Conservation (phyloP, 2,113 vertebrate genomes). For the Lynx canadensis region DNA sequence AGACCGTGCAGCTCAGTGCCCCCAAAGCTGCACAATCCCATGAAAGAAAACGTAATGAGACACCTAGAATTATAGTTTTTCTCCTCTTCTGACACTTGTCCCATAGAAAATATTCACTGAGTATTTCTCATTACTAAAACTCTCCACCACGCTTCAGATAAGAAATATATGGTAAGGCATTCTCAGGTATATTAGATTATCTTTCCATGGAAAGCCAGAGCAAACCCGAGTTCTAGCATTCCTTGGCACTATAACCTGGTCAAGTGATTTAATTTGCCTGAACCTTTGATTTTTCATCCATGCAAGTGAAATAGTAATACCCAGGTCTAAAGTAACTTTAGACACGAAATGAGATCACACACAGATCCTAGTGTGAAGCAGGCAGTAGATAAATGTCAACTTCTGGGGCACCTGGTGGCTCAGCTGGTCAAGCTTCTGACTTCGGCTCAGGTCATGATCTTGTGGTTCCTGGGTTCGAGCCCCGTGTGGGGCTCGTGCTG, state of each 20-base stretch:
- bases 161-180: accelerated
- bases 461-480: accelerated
- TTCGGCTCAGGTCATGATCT: no score
- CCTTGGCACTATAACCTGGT: no score
- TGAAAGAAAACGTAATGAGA: neutral
- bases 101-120: neutral
- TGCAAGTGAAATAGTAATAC: neutral
- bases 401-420: no score
- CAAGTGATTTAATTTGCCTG: neutral
- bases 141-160: neutral
- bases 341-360: neutral
- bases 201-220: neutral
- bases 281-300: neutral
- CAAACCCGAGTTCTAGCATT: neutral
- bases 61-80: neutral
- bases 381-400: no score
- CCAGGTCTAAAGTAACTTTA: neutral
- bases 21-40: neutral
- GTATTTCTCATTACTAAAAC: neutral
- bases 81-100: neutral
- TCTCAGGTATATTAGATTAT: neutral
- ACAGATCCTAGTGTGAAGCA: no score
- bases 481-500: no score
- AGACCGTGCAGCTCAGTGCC: neutral
- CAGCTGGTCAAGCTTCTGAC: no score